Conservation (phyloP, 2,797 vertebrate species). For the Uromys caudimaculatus region DNA sequence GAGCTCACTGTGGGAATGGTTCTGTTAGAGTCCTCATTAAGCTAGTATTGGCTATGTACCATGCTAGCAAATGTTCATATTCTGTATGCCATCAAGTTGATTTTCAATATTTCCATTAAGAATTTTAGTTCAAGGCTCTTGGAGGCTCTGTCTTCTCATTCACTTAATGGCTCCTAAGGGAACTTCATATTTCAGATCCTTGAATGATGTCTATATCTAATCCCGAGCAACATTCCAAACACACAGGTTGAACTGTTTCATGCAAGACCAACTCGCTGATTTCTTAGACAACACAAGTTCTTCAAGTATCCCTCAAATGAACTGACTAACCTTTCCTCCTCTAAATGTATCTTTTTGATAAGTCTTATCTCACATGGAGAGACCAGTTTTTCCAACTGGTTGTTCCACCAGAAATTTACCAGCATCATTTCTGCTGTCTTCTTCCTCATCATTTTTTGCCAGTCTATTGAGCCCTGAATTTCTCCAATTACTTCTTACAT, state of each 20-base stretch:
- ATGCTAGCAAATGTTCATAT: not conserved
- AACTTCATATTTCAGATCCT: not conserved
- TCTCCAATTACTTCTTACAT: not conserved
- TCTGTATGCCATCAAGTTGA: not conserved
- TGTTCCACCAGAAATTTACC: not conserved
- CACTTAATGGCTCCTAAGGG: not conserved
- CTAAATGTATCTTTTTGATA: not conserved
- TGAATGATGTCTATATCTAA: not conserved
- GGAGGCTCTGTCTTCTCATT: not conserved
- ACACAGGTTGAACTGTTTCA: not conserved
- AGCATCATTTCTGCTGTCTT: not conserved
- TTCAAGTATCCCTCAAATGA: not conserved
- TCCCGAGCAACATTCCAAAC: not conserved
- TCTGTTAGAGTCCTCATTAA: not conserved
- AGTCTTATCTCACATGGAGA: not conserved
- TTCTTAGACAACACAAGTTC: not conserved
- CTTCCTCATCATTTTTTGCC: not conserved
- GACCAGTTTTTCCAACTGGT: not conserved
- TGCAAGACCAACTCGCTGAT: not conserved
- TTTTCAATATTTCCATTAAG: not conserved
- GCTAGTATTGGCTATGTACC: not conserved
- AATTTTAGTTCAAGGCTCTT: not conserved
- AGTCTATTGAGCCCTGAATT: not conserved
- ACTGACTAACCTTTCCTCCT: not conserved
- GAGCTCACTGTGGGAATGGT: not conserved